Conservation (phyloP, 2,113 vertebrate species). For the Desmodus rotundus region DNA sequence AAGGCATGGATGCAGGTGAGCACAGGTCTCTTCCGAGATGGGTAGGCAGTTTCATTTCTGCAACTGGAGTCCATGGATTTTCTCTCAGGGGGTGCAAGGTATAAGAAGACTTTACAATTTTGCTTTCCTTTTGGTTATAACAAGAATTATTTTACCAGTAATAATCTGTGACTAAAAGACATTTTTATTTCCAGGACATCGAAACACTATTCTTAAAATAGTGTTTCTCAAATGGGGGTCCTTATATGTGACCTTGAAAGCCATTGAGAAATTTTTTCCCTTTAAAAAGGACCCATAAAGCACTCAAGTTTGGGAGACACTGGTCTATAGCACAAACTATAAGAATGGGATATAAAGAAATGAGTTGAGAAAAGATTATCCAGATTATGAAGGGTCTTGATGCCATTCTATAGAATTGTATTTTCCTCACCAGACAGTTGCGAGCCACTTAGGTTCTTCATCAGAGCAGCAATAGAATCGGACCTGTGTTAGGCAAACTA, state of each 20-base stretch:
- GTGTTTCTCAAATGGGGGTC: background rate
- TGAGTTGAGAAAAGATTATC: background rate
- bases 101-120: background rate
- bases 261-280: background rate
- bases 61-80: background rate
- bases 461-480: background rate
- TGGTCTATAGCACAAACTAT: background rate
- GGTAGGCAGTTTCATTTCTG: background rate
- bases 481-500: background rate
- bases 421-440: background rate
- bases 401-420: background rate
- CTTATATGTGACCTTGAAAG: background rate
- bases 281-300: background rate
- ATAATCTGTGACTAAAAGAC: background rate
- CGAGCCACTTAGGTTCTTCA: background rate
- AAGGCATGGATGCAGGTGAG: background rate
- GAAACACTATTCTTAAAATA: conserved; percentile 37
- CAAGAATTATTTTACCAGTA: conserved; percentile 8
- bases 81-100: background rate
- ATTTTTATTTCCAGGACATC: background rate
- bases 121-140: background rate
- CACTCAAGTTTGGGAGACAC: background rate
- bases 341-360: background rate
- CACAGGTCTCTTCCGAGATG: background rate
- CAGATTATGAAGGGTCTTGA: background rate